phyloP scores from a whole-genome alignment of 2,113 vertebrate genomes.

The Amazona guildingii region DNA sequence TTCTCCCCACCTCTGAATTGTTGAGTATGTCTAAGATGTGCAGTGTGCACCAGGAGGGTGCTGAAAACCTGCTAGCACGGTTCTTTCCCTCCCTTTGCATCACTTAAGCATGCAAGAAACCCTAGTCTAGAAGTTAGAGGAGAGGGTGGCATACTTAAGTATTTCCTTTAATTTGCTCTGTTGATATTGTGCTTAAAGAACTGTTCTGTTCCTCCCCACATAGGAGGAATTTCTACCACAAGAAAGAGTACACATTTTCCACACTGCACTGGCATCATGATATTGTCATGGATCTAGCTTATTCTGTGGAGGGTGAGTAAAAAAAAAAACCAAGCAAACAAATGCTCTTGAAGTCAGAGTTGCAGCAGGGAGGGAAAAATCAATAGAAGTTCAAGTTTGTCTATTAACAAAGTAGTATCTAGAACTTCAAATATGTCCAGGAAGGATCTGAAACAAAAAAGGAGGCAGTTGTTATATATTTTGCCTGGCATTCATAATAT shows the following conservation, averaged over 20 bases:
- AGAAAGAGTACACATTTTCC: constrained; percentile 87
- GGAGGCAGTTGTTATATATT: not conserved
- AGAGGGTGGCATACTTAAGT: not conserved
- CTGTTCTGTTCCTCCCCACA: not conserved
- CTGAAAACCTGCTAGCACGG: not conserved
- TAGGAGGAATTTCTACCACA: constrained; percentile 92
- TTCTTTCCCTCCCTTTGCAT: not conserved
- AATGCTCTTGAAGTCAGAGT: not conserved
- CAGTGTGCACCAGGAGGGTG: not conserved
- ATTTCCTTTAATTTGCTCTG: not conserved
- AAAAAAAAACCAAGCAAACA: not conserved
- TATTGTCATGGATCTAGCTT: constrained; percentile 84
- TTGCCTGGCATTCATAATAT: not conserved
- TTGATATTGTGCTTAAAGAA: not conserved
- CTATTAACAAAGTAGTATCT: not conserved
- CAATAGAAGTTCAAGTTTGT: not conserved
- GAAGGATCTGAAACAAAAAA: not conserved
- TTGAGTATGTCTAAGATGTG: fast-evolving
- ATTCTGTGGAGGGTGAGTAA: constrained; percentile 86
- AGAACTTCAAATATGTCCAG: not conserved
- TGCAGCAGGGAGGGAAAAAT: not conserved
- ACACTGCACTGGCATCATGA: constrained; percentile 91
- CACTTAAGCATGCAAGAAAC: not conserved
- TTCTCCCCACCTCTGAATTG: not conserved
- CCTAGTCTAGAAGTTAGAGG: not conserved